phyloP scores from a whole-genome alignment of 2,888 invertebrate genomes.

The Lepidocyrtoides sp. region DNA sequence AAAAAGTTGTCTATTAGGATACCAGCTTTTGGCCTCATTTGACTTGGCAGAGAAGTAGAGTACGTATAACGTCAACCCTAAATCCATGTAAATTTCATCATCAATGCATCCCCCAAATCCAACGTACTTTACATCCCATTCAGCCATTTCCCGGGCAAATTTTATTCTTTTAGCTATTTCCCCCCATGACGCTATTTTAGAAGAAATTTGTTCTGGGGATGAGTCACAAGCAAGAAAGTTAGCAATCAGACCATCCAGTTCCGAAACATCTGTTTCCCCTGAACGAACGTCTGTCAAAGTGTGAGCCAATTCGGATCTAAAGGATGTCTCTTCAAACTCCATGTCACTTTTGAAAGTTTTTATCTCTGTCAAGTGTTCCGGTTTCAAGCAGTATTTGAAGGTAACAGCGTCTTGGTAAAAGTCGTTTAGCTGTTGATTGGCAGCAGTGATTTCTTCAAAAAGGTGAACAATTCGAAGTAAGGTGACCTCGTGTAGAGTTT shows the following conservation, averaged over 20 bases:
- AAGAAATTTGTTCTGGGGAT: conserved; percentile 7
- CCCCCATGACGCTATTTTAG: neutral
- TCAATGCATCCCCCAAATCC: conserved; percentile 8
- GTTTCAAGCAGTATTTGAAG: conserved; percentile 10
- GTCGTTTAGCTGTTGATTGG: conserved; percentile 43
- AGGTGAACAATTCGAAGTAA: conserved; percentile 39
- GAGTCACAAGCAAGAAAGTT: neutral
- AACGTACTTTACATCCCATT: conserved; percentile 33
- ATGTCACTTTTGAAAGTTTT: neutral
- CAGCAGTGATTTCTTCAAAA: conserved; percentile 29
- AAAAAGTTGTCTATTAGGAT: conserved; percentile 56
- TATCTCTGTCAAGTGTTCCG: neutral
- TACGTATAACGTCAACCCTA: neutral
- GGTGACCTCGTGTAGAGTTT: conserved; percentile 47
- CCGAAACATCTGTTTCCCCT: neutral
- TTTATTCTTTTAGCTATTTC: neutral
- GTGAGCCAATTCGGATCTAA: neutral
- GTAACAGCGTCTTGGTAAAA: conserved; percentile 46
- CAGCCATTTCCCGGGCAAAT: conserved; percentile 9
- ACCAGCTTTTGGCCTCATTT: neutral
- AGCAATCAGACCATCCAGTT: neutral
- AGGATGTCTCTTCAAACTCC: neutral
- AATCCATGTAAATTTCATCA: neutral
- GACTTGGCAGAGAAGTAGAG: conserved; percentile 26
- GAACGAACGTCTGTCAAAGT: conserved; percentile 15